Conservation (phyloP, 2,797 vertebrate species). For the Mionectes olivaceus region DNA sequence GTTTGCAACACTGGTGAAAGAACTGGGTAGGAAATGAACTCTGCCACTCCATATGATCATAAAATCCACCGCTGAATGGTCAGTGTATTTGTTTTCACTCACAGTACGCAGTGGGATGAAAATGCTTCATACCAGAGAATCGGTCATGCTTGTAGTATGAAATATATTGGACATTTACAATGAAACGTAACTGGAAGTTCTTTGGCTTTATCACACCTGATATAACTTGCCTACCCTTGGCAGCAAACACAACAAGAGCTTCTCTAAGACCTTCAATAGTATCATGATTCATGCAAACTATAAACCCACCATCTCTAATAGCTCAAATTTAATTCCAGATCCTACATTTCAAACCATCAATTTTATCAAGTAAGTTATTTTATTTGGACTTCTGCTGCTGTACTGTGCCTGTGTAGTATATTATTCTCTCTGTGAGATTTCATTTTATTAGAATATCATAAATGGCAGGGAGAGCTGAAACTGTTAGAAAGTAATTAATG, state of each 20-base stretch:
- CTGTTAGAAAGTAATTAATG: constrained; percentile 9
- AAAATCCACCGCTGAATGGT: neutral
- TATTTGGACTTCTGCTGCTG: neutral
- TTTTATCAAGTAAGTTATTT: constrained; percentile 13
- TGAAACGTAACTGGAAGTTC: neutral
- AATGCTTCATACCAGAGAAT: neutral
- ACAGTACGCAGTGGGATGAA: neutral
- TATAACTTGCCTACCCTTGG: neutral
- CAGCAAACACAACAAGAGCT: neutral
- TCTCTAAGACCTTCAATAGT: neutral
- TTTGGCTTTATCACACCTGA: neutral
- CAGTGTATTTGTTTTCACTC: neutral
- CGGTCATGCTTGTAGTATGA: neutral
- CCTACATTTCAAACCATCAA: neutral
- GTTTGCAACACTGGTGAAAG: neutral
- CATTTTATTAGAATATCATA: neutral
- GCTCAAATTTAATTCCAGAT: neutral
- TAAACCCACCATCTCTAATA: constrained; percentile 1
- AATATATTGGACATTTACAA: neutral
- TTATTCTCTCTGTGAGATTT: neutral
- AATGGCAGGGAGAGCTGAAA: constrained; percentile 15
- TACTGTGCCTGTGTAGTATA: neutral
- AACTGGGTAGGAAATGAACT: neutral
- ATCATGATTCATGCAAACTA: neutral
- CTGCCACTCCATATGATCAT: neutral